These are phyloP conservation scores for Distichodus sexfasciatus DNA, from an alignment of 2,797 vertebrate genomes.

Conservation along the genomic window DNA sequence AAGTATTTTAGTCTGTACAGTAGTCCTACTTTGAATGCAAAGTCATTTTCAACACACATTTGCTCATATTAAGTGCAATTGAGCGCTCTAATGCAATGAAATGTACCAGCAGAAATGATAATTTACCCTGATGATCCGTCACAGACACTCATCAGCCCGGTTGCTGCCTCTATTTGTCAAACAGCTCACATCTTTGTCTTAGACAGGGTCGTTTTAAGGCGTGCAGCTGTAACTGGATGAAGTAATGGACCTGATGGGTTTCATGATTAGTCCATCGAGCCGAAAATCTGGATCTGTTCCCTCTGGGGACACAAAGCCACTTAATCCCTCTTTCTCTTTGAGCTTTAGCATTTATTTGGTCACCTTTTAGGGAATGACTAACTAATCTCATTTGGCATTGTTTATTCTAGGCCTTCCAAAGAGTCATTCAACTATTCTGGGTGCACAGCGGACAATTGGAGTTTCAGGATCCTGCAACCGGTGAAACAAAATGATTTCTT, in stretches of 20 bases:
- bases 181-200: conserved; percentile 15
- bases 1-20: too few species aligned
- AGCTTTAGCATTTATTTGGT: background rate
- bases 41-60: conserved; percentile 33
- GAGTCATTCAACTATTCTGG: too few species aligned
- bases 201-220: conserved; percentile 20
- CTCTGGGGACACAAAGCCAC: conserved; percentile 8
- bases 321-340: conserved; percentile 35
- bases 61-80: conserved; percentile 33
- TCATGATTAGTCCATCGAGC: conserved; percentile 45
- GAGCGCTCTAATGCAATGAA: conserved; percentile 31
- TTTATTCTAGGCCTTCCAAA: background rate
- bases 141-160: conserved; percentile 8
- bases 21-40: background rate
- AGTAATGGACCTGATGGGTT: conserved; percentile 41
- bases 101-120: conserved; percentile 15
- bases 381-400: too few species aligned
- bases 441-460: too few species aligned
- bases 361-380: too few species aligned
- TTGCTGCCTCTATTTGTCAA: conserved; percentile 32
- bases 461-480: too few species aligned
- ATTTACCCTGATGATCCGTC: conserved; percentile 37
- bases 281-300: conserved; percentile 32
- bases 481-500: too few species aligned
- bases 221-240: conserved; percentile 36